Percentiles rank a stretch among this genome's conserved stretches.
phyloP scores from a whole-genome alignment of 35 echinoderm and acorn worm species.

The Chiridota heheva region DNA sequence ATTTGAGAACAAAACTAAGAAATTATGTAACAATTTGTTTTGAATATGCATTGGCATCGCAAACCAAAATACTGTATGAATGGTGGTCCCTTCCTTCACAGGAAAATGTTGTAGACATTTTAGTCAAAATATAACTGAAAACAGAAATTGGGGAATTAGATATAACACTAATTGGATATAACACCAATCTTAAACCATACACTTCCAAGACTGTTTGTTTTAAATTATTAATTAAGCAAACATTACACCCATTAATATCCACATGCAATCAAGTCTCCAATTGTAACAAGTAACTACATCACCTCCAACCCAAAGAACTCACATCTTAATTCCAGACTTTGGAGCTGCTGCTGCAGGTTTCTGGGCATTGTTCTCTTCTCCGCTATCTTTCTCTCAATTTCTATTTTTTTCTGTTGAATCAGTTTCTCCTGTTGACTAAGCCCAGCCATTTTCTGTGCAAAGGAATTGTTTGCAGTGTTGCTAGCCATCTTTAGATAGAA shows the following conservation, averaged over 20 bases:
- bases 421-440: conserved; percentile 84
- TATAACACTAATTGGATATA: too few species aligned
- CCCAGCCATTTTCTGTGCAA: conserved; percentile 52
- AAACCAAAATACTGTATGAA: too few species aligned
- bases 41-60: too few species aligned
- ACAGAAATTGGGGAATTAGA: too few species aligned
- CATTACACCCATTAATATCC: too few species aligned
- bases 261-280: background rate
- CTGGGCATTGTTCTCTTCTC: conserved; percentile 69
- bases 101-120: too few species aligned
- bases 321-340: conserved; percentile 20
- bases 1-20: too few species aligned
- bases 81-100: too few species aligned
- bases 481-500: background rate
- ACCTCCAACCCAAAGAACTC: background rate
- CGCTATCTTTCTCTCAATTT: conserved; percentile 87
- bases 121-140: too few species aligned
- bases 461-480: background rate
- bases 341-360: conserved; percentile 18
- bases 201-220: background rate
- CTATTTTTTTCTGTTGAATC: conserved; percentile 77
- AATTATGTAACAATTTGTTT: too few species aligned
- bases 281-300: background rate
- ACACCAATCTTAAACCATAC: background rate
- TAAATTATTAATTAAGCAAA: background rate